These are phyloP conservation scores for Adela reaumurella DNA, from an alignment of 2,888 invertebrate species.

Conservation along the genomic window DNA sequence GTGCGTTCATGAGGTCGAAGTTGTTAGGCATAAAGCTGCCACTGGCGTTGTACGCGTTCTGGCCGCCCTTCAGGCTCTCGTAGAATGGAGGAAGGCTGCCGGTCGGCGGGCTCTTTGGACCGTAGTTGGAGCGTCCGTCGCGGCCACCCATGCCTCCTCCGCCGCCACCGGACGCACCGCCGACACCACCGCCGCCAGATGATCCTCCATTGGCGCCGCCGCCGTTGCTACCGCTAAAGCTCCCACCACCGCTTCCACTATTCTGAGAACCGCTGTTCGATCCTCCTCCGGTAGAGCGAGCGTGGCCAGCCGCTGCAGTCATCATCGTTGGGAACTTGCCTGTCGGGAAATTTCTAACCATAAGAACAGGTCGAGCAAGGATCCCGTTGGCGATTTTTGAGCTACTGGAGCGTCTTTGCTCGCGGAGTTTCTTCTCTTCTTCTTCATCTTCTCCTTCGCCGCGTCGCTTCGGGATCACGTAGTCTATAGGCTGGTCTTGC, in stretches of 20 bases:
- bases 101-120: slow-evolving; percentile 83
- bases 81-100: slow-evolving; percentile 87
- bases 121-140: slow-evolving; percentile 81
- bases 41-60: slow-evolving; percentile 67
- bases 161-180: slow-evolving; percentile 63
- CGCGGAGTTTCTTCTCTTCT: slow-evolving; percentile 64
- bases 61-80: slow-evolving; percentile 79
- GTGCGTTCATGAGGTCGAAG: slow-evolving; percentile 65
- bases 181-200: slow-evolving; percentile 51
- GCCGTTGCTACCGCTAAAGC: slow-evolving; percentile 53
- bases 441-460: slow-evolving; percentile 66
- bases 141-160: slow-evolving; percentile 77
- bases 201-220: slow-evolving; percentile 51
- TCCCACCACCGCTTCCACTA: slow-evolving; percentile 35
- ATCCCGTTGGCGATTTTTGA: slow-evolving; percentile 62
- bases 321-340: slow-evolving; percentile 63
- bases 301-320: slow-evolving; percentile 77
- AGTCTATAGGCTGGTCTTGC: slow-evolving; percentile 86
- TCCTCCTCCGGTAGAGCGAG: slow-evolving; percentile 61
- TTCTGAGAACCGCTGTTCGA: slow-evolving; percentile 52
- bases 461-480: slow-evolving; percentile 79
- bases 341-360: slow-evolving; percentile 53
- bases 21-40: slow-evolving; percentile 62
- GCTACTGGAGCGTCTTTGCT: slow-evolving; percentile 65
- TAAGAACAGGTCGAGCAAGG: slow-evolving; percentile 48